phyloP scores from a whole-genome alignment of 2,113 vertebrate species.

The Bufo bufo region DNA sequence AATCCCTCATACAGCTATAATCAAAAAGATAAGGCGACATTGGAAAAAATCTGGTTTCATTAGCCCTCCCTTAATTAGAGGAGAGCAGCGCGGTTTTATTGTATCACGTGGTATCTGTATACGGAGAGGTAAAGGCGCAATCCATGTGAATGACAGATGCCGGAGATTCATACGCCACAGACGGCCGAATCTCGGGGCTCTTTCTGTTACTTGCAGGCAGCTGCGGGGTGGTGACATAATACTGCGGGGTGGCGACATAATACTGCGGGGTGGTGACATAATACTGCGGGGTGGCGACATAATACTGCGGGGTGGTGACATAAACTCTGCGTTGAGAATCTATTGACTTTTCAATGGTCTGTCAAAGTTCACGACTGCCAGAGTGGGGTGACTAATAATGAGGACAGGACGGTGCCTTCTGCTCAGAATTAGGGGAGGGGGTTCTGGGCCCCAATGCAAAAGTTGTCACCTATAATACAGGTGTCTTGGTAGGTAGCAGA shows the following conservation, averaged over 20 bases:
- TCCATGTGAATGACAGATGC: background rate
- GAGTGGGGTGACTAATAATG: background rate
- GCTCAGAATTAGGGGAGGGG: background rate
- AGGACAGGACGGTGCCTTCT: background rate
- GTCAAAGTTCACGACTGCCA: slow-evolving; percentile 34
- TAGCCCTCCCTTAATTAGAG: too few species aligned
- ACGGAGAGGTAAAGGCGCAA: background rate
- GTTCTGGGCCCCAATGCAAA: background rate
- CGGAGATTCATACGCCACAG: background rate
- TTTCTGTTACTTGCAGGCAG: slow-evolving; percentile 34
- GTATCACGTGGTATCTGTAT: too few species aligned
- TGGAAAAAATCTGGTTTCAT: too few species aligned
- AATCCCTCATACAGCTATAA: too few species aligned
- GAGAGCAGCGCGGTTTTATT: too few species aligned
- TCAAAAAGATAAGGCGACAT: too few species aligned
- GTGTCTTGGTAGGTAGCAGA: background rate
- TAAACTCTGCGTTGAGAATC: background rate
- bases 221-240: slow-evolving; percentile 8
- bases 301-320: background rate
- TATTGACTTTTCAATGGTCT: slow-evolving; percentile 7
- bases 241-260: too few species aligned
- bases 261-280: background rate
- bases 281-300: too few species aligned
- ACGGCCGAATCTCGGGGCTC: background rate
- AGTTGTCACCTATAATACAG: background rate